These are phyloP conservation scores for Camponotus pennsylvanicus DNA, from an alignment of 1,140 invertebrate species.

Conservation along the genomic window DNA sequence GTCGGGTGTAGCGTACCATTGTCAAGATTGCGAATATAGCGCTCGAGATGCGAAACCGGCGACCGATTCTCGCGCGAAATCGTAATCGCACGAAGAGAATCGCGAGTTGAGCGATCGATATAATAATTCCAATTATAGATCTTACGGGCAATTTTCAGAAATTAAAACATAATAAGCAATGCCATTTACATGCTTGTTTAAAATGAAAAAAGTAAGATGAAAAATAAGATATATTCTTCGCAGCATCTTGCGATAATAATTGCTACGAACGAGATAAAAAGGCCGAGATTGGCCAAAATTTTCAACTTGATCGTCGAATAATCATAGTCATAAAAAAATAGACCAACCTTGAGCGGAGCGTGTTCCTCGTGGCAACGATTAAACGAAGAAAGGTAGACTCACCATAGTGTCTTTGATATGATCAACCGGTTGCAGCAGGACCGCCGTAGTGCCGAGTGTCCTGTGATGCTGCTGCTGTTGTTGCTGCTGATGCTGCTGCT, in stretches of 20 bases:
- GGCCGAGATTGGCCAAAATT: neutral
- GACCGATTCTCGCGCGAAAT: slow-evolving; percentile 22
- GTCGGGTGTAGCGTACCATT: slow-evolving; percentile 33
- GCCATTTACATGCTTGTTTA: neutral
- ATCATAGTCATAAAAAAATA: slow-evolving; percentile 27
- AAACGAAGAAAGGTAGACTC: slow-evolving; percentile 71
- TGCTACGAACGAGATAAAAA: neutral
- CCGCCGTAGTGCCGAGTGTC: slow-evolving; percentile 79
- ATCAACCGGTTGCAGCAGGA: slow-evolving; percentile 84
- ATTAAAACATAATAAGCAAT: neutral
- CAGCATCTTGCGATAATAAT: neutral
- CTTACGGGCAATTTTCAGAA: neutral
- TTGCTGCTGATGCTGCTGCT: slow-evolving; percentile 77
- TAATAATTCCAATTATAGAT: neutral
- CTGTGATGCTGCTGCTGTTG: slow-evolving; percentile 79
- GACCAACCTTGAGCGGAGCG: slow-evolving; percentile 20
- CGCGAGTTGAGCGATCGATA: neutral
- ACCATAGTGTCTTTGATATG: slow-evolving; percentile 86
- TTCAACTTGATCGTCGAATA: slow-evolving; percentile 22
- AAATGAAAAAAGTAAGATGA: neutral
- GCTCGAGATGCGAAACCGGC: neutral
- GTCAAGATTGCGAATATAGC: slow-evolving; percentile 12
- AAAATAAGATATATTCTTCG: neutral
- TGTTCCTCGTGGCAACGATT: slow-evolving; percentile 39
- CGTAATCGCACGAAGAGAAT: slow-evolving; percentile 15